phyloP scores from a whole-genome alignment of 2,797 vertebrate species.

The Thripadectes ignobilis region DNA sequence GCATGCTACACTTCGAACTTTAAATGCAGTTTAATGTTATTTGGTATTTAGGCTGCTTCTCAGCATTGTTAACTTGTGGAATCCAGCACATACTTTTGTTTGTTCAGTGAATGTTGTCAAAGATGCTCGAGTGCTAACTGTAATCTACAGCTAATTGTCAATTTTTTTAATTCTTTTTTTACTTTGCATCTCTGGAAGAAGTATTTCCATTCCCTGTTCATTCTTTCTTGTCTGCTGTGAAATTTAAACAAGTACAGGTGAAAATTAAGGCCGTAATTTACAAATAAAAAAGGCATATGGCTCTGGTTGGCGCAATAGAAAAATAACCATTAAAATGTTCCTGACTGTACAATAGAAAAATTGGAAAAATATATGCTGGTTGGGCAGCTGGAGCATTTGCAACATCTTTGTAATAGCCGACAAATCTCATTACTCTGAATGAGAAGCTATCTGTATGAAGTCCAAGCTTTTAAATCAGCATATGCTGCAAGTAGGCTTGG shows the following conservation, averaged over 20 bases:
- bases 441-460: slow-evolving; percentile 42
- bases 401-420: slow-evolving; percentile 46
- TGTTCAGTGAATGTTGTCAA: background rate
- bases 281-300: background rate
- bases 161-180: background rate
- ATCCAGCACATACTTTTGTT: background rate
- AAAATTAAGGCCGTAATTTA: slow-evolving; percentile 27
- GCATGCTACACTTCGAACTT: background rate
- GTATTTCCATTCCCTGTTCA: background rate
- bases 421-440: slow-evolving; percentile 61
- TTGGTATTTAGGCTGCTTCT: background rate
- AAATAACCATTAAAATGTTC: slow-evolving; percentile 59
- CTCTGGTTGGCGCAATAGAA: slow-evolving; percentile 3
- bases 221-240: background rate
- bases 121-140: background rate
- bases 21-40: background rate
- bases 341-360: slow-evolving; percentile 26
- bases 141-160: background rate
- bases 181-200: background rate
- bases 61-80: background rate
- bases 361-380: slow-evolving; percentile 17
- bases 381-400: slow-evolving; percentile 56
- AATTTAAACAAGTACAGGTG: slow-evolving; percentile 33
- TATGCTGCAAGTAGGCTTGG: slow-evolving; percentile 47
- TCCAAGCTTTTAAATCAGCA: slow-evolving; percentile 58